Base-by-base conservation (phyloP, 64 coral and sea anemone species). In the Montipora foliosa region DNA sequence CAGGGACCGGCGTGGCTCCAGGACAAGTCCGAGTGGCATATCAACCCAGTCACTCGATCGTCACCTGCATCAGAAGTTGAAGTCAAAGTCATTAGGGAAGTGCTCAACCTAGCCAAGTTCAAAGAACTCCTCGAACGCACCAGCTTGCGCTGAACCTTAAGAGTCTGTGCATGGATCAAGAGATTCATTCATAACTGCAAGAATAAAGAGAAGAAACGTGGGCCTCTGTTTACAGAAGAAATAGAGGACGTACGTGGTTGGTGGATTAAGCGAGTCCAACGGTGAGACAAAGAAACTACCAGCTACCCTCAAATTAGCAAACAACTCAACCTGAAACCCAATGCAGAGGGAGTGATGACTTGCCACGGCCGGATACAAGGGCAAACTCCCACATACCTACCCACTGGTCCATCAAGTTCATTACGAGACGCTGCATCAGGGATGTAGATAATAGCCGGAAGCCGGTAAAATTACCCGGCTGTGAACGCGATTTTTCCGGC, bases 391-490 rank as follows among this genome's bases (percentile, higher is more conserved):
- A 52, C 79, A 58, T 88, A 96, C 48, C 47, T 88, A 62, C 81
- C 90, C n/a, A 50, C 62, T 96, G 70, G 94, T 96, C 9, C 82
- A 87, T 44, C 45, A 77, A 20, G 84, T 59, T 72, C 95, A 96
- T 51, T 47, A 12, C 15, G 9, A 87, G 22, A 89, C 73, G 4
- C 50, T 86, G n/a, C 25, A 25, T 25, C 25, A 25, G 25, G 25
- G 25, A 25, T 25, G 25, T 25, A 25, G 25, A 25, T 25, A 25
- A 25, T 25, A 25, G 25, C 25, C 25, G 25, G 25, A 25, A 25
- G 25, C 25, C 25, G 25, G 25, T 25, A 25, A 25, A 25, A 25
- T 25, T 25, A 25, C 25, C 25, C 25, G 25, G 25, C 25, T 25
- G 25, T 25, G 25, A 25, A 25, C 25, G 25, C 25, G 25, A 25